Conservation (phyloP, 2,888 invertebrate species). For the Adela reaumurella region DNA sequence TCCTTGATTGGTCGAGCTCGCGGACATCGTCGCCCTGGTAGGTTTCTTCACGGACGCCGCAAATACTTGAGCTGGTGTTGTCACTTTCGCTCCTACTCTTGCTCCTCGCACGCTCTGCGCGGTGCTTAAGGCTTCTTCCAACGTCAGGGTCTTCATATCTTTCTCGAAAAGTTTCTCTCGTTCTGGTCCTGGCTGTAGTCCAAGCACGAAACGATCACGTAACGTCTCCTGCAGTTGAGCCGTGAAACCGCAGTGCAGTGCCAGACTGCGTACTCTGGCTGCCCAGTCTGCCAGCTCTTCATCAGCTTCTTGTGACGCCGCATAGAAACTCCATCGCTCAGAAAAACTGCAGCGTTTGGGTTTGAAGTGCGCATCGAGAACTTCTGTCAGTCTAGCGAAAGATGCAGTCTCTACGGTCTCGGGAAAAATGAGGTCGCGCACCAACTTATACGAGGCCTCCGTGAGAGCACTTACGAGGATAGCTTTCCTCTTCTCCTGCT, state of each 20-base stretch:
- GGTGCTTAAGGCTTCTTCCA: background rate
- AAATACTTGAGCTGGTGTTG: background rate
- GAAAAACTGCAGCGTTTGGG: constrained; percentile 10
- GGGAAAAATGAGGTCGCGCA: constrained; percentile 12
- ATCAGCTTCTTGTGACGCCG: constrained; percentile 12
- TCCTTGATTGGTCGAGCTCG: background rate
- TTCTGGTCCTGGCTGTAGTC: constrained; percentile 7
- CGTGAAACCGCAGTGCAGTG: constrained; percentile 11
- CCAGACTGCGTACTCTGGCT: constrained; percentile 10
- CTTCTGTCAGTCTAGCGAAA: constrained; percentile 10
- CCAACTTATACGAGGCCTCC: constrained; percentile 11
- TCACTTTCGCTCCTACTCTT: too few species aligned
- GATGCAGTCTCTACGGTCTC: constrained; percentile 9
- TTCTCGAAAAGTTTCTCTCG: constrained; percentile 1
- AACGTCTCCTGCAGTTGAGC: constrained; percentile 14
- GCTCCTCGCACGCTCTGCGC: too few species aligned
- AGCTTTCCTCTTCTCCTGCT: background rate
- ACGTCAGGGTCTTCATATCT: background rate
- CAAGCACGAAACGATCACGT: constrained; percentile 14
- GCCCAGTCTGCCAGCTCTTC: constrained; percentile 8
- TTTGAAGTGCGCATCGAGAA: constrained; percentile 10
- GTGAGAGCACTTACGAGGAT: constrained; percentile 12
- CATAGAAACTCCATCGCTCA: constrained; percentile 12
- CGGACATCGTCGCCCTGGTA: background rate
- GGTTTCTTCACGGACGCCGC: too few species aligned